phyloP scores from a whole-genome alignment of 2,797 vertebrate genomes.

The Rachycentron canadum region DNA sequence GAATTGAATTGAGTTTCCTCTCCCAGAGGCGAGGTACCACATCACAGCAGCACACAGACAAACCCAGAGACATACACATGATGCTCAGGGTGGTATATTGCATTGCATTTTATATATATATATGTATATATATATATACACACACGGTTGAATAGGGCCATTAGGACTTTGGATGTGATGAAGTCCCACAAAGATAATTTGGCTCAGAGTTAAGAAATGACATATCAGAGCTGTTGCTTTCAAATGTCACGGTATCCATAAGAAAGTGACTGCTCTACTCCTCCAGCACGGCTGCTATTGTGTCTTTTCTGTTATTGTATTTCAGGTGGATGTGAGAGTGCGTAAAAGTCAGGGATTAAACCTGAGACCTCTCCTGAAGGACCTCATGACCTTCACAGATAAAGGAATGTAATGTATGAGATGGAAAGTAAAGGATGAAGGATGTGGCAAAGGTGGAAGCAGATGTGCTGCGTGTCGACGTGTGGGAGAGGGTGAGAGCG shows the following conservation, averaged over 20 bases:
- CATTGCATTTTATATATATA: background rate
- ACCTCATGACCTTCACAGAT: slow-evolving; percentile 42
- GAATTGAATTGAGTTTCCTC: no score
- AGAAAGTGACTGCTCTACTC: slow-evolving; percentile 18
- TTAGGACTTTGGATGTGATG: slow-evolving; percentile 3
- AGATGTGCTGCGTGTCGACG: slow-evolving; percentile 28
- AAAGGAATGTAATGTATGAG: slow-evolving; percentile 43
- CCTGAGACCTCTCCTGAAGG: slow-evolving; percentile 35
- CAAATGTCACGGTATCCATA: slow-evolving; percentile 55
- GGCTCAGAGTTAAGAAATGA: slow-evolving; percentile 21
- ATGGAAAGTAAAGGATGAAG: slow-evolving; percentile 18
- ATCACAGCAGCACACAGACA: no score
- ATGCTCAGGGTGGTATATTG: background rate
- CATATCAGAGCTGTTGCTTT: slow-evolving; percentile 27
- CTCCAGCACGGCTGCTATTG: background rate
- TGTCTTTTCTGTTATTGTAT: slow-evolving; percentile 35
- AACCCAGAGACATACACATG: background rate
- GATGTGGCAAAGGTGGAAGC: slow-evolving; percentile 38
- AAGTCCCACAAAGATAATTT: slow-evolving; percentile 19
- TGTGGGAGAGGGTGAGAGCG: background rate
- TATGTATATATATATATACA: no score
- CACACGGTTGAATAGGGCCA: background rate
- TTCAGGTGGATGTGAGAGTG: slow-evolving; percentile 38
- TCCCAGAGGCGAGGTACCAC: background rate
- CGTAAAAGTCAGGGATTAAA: slow-evolving; percentile 61